Evolutionary conservation across 2,888 invertebrate genomes (phyloP), one percentile per base, ranked within the genome.

Genomic region (Rambutsinella grinnellia): DNA sequence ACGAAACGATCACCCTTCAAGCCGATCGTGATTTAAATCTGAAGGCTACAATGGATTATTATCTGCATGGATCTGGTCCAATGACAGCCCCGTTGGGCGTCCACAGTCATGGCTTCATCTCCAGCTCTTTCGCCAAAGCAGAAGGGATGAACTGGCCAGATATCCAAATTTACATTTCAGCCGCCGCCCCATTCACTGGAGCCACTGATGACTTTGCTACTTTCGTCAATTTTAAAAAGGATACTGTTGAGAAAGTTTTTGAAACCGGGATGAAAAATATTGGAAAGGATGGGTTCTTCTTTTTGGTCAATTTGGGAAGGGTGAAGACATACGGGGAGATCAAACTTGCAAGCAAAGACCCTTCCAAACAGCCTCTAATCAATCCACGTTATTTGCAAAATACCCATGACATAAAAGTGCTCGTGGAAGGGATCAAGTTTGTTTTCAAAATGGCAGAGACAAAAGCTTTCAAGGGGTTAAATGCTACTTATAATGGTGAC

Each of bases 51-150:
- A 26, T 47, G 2, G 78, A 81, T n/a, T 83, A 82, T 67, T 66
- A 74, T 47, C 6, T 62, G 13, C 58, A 75, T 60, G 81, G 79
- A 47, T 68, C 92, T 84, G 95, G 95, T 0, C 94, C 95, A 0
- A 86, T 95, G 23, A 95, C 96, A 0, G 92, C 94, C 2, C 89
- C 95, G 86, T 95, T 95, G 0, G 95, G 94, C 0, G 94, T 95
- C 0, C 95, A 95, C 87, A 94, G 93, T 0, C 86, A 95, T 21
- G 95, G 92, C 0, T 96, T 94, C 86, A 93, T 96, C 15, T 94
- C 93, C 80, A 68, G 80, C 0, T 76, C 77, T 1, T 57, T 70
- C 5, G 79, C 76, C 0, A 58, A 61, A 21, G 76, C 71, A 49
- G 60, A 69, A 24, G 77, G 75, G 49, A 57, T 63, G 26, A 63